Evolutionary conservation across 2,888 invertebrate species (phyloP).

Genomic region (Ophioninae sp.): DNA sequence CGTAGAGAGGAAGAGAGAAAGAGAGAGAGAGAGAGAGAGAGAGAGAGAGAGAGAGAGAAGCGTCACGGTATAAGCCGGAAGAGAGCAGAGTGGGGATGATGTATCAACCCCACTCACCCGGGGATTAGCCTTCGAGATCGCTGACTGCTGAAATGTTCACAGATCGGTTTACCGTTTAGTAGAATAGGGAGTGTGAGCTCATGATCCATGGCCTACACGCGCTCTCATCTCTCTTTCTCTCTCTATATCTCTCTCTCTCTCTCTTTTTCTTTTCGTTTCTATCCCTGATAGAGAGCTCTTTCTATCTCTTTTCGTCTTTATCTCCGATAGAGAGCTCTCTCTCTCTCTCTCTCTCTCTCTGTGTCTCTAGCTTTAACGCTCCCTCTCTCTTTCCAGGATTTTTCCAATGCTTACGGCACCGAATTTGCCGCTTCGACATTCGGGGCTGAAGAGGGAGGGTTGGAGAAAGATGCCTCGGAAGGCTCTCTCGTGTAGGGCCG

Average conservation of each 20-base stretch:
- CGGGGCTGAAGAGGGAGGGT: constrained; percentile 20
- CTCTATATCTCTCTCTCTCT: constrained; percentile 37
- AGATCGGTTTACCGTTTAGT: constrained; percentile 81
- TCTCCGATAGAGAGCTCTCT: constrained; percentile 26
- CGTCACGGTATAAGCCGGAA: constrained; percentile 60
- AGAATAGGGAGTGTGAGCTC: constrained; percentile 79
- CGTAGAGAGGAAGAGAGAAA: constrained; percentile 27
- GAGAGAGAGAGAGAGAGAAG: constrained; percentile 47
- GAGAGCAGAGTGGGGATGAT: constrained; percentile 69
- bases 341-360: constrained; percentile 30
- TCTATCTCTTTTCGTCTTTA: constrained; percentile 36
- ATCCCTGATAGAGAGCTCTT: too few species aligned
- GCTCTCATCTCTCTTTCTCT: constrained; percentile 37
- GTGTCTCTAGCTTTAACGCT: constrained; percentile 36
- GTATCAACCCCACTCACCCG: constrained; percentile 78
- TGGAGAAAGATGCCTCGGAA: constrained; percentile 56
- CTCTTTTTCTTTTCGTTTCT: constrained; percentile 18
- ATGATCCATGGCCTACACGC: constrained; percentile 73
- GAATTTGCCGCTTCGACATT: constrained; percentile 48
- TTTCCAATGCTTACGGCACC: constrained; percentile 46
- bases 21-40: constrained; percentile 33
- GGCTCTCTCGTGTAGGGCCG: constrained; percentile 62
- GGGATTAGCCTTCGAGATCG: constrained; percentile 80
- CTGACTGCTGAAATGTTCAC: constrained; percentile 81
- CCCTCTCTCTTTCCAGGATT: constrained; percentile 32